Evolutionary conservation across 2,888 invertebrate species (phyloP), one percentile per base, ranked within the genome.

Genomic region (Xiphydria camelus): DNA sequence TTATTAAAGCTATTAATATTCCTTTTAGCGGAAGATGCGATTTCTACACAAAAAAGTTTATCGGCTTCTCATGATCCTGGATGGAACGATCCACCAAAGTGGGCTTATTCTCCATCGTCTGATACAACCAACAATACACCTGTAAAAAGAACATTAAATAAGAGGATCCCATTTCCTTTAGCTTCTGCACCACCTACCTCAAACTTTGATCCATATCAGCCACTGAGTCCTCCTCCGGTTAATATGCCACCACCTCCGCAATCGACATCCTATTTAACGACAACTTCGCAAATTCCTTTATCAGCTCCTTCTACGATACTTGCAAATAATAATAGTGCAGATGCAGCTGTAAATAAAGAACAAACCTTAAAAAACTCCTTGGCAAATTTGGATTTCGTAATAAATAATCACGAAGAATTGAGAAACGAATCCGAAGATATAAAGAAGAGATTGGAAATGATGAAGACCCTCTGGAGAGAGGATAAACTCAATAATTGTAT

Each of bases 401-500:
- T 71, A 3, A 46, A 49, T 25, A 47, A 60, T 12, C 46, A 61
- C 14, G 41, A 62, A 3, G 50, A 51, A 1, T 51, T 51, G 2
- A 51, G 51, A 20, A 32, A 7, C n/a, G 66, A 55, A 49, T 42
- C 46, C 0, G 78, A 78, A 55, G 83, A 82, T 58, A 79, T 84
- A 15, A 77, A 68, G 58, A 81, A 78, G 58, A 77, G 82, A 66
- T 69, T 84, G 53, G 71, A 68, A 42, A 64, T 77, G 2, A 80
- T 85, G 80, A 80, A 80, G 61, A 75, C 76, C 9, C 80, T 81
- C 79, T 85, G 84, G 84, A 55, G 55, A 3, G 79, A 76, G 59
- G 79, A 79, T 22, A 83, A 83, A 73, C 65, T 85, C 29, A 79
- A 79, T 55, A 61, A 64, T 23, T 69, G 61, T 47, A 73, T 84